Percentiles rank a stretch among this genome's conserved stretches.
Conservation (phyloP, 2,888 invertebrate genomes). For the Alviniconcha strummeri region DNA sequence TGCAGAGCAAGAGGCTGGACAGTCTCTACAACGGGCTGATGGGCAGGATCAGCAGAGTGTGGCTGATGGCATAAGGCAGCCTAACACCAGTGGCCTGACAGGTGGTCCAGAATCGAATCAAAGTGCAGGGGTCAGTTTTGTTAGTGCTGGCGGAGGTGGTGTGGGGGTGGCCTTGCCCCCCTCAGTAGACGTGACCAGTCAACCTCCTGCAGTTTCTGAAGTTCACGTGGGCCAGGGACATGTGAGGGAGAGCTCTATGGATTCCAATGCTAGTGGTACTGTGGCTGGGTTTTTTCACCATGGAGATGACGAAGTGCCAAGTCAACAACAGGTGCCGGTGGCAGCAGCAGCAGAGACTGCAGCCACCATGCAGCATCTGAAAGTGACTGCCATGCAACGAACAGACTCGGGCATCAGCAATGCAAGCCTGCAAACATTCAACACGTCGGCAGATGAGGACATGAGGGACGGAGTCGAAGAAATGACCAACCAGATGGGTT, state of each 20-base stretch:
- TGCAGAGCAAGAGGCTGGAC: not conserved
- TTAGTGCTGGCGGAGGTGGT: not conserved
- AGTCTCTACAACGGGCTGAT: not conserved
- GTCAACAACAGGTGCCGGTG: slow-evolving; percentile 19
- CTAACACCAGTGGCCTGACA: not conserved
- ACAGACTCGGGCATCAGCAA: slow-evolving; percentile 48
- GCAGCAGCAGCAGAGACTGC: not conserved
- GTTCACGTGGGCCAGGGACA: not conserved
- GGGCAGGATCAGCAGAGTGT: not conserved
- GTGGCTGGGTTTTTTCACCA: slow-evolving; percentile 46
- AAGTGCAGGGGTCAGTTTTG: not conserved
- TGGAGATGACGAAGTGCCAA: slow-evolving; percentile 41
- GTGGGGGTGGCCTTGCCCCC: not conserved
- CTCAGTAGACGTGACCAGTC: slow-evolving; percentile 2
- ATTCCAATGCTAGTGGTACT: slow-evolving; percentile 43
- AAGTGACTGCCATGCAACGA: slow-evolving; percentile 32
- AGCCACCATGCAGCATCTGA: slow-evolving; percentile 18
- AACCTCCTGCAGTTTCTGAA: not conserved
- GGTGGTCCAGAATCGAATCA: not conserved
- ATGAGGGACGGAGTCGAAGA: slow-evolving; percentile 28
- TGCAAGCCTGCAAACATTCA: slow-evolving; percentile 45
- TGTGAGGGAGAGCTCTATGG: slow-evolving; percentile 8
- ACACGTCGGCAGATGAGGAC: slow-evolving; percentile 39
- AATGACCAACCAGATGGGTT: not conserved
- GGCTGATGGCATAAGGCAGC: not conserved